These are phyloP conservation scores for Trilocha varians DNA, from an alignment of 2,888 invertebrate species.

Conservation along the genomic window DNA sequence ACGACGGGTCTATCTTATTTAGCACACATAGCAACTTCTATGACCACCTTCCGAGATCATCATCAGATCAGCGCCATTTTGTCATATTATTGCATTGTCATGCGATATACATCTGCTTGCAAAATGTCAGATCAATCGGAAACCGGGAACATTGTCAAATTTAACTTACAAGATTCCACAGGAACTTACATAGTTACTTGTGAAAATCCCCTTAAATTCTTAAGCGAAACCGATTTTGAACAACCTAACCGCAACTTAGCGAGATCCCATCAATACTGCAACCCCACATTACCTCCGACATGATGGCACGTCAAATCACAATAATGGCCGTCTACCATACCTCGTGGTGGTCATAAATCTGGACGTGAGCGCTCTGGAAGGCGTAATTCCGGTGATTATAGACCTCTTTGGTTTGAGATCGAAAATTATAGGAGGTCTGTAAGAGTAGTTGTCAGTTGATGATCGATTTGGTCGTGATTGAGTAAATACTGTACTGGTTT, in stretches of 20 bases:
- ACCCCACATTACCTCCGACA: slow-evolving; percentile 29
- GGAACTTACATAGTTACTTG: background rate
- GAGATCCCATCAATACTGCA: slow-evolving; percentile 16
- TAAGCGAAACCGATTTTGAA: background rate
- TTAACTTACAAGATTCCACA: too few species aligned
- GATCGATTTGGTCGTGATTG: too few species aligned
- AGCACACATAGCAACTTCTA: too few species aligned
- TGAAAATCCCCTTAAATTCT: background rate
- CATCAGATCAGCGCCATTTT: too few species aligned
- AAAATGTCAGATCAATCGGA: too few species aligned
- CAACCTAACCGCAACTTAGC: slow-evolving; percentile 1
- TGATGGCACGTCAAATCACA: slow-evolving; percentile 30
- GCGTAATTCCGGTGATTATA: slow-evolving; percentile 31
- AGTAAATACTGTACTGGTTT: too few species aligned
- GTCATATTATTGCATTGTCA: too few species aligned
- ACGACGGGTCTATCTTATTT: too few species aligned
- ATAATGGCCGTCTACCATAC: slow-evolving; percentile 26
- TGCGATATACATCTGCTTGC: too few species aligned
- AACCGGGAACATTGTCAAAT: too few species aligned
- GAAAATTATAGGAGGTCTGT: slow-evolving; percentile 28
- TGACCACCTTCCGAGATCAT: too few species aligned
- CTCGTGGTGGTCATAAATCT: slow-evolving; percentile 32
- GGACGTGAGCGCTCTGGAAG: slow-evolving; percentile 24
- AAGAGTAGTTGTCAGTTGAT: slow-evolving; percentile 8
- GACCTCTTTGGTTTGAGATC: slow-evolving; percentile 12